Evolutionary conservation across 2,797 vertebrate species (phyloP).

Genomic region (Hydrolagus colliei): DNA sequence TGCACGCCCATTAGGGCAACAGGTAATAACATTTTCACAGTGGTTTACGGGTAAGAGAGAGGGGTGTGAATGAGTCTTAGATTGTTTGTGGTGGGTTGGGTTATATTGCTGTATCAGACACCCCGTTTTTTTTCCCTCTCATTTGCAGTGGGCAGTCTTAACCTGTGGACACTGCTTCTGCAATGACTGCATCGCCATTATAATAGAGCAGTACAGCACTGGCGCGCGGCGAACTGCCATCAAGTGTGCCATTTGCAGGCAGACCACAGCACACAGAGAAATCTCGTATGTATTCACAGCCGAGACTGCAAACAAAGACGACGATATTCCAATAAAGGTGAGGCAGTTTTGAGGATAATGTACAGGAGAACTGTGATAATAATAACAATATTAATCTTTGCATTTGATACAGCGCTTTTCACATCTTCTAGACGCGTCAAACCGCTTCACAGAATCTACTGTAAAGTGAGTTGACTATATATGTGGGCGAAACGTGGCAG

Average conservation of each 20-base stretch:
- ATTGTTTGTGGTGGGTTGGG: background rate
- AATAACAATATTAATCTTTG: no score
- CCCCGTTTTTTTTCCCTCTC: background rate
- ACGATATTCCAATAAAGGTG: constrained; percentile 92
- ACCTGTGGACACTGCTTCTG: constrained; percentile 97
- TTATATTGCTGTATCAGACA: background rate
- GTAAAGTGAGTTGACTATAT: no score
- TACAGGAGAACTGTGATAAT: no score
- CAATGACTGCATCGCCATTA: constrained; percentile 89
- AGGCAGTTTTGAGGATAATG: no score
- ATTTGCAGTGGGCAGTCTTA: constrained; percentile 84
- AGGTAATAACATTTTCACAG: constrained; percentile 59
- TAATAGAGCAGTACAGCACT: constrained; percentile 91
- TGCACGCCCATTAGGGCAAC: constrained; percentile 80
- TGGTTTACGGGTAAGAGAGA: no score
- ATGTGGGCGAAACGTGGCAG: no score
- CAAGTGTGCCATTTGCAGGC: constrained; percentile 92
- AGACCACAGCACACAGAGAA: constrained; percentile 87
- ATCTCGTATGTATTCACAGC: constrained; percentile 95
- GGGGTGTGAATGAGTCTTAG: background rate
- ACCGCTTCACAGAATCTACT: no score
- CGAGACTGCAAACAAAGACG: constrained; percentile 70
- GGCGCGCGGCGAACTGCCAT: constrained; percentile 82
- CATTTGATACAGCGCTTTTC: no score
- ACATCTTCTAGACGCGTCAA: no score